These are phyloP conservation scores for Sinodicranocentrus sp. DNA, from an alignment of 2,888 invertebrate species.

Conservation along the genomic window DNA sequence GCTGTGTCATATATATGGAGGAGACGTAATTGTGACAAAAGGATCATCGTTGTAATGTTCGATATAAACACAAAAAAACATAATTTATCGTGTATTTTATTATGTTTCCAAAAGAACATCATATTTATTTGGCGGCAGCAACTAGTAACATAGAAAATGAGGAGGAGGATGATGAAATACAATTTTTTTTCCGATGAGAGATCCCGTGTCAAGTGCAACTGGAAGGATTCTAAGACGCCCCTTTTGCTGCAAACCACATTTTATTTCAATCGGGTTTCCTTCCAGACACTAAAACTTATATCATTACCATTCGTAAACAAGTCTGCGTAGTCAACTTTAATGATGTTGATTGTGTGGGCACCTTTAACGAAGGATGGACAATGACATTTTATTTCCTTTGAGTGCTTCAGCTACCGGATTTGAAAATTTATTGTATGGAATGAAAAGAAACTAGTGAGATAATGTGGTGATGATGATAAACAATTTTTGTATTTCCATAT, in stretches of 20 bases:
- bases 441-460: not conserved
- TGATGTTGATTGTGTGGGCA: conserved; percentile 10
- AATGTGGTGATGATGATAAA: conserved; percentile 36
- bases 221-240: no score
- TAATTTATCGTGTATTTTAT: no score
- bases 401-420: conserved; percentile 10
- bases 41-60: no score
- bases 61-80: no score
- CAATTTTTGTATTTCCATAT: conserved; percentile 33
- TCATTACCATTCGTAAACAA: not conserved
- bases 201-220: conserved; percentile 49
- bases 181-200: conserved; percentile 51
- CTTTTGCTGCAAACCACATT: no score
- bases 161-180: conserved; percentile 19
- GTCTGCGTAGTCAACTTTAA: not conserved
- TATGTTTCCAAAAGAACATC: no score
- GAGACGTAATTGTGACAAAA: no score
- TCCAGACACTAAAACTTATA: no score
- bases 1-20: not conserved
- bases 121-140: not conserved
- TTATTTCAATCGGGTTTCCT: no score
- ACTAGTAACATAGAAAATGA: not conserved
- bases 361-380: not conserved
- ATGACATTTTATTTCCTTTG: not conserved
- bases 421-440: not conserved